phyloP scores from a whole-genome alignment of 1,140 invertebrate species.

The Littorina saxatilis region DNA sequence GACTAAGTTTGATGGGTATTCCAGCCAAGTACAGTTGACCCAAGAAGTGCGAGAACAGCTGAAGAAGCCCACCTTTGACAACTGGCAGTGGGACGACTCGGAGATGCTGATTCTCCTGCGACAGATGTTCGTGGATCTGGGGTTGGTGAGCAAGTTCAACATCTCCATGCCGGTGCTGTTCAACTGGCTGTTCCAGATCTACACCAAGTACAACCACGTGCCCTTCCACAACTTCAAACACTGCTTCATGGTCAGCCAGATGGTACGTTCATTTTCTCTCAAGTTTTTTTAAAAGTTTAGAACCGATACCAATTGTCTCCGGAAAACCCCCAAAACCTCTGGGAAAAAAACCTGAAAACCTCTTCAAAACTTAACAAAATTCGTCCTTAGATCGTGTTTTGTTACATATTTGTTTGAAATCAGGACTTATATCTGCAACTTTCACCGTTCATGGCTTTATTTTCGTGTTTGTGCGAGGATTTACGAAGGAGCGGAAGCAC shows the following conservation, averaged over 20 bases:
- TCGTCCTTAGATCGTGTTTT: no score
- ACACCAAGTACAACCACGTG: slow-evolving; percentile 73
- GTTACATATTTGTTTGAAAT: no score
- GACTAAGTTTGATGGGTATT: slow-evolving; percentile 15
- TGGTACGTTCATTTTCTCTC: slow-evolving; percentile 80
- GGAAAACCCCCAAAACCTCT: no score
- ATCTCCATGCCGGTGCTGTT: slow-evolving; percentile 78
- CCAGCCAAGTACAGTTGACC: slow-evolving; percentile 77
- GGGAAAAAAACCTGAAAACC: no score
- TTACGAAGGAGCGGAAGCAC: no score
- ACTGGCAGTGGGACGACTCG: slow-evolving; percentile 88
- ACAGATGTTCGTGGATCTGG: slow-evolving; percentile 90
- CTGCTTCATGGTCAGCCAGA: slow-evolving; percentile 93
- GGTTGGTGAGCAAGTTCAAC: slow-evolving; percentile 85
- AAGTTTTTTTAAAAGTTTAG: no score
- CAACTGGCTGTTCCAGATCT: slow-evolving; percentile 73
- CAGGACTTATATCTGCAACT: no score
- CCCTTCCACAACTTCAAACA: slow-evolving; percentile 94
- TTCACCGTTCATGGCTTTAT: no score
- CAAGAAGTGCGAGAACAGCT: slow-evolving; percentile 81
- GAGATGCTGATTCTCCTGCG: slow-evolving; percentile 88
- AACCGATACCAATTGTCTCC: no score
- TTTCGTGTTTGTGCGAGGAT: no score
- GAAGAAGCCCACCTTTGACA: slow-evolving; percentile 87
- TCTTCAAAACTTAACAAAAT: no score